Evolutionary conservation across 2,888 invertebrate genomes (phyloP), one percentile per base, ranked within the genome.

Genomic region (Orchesella flavescens): DNA sequence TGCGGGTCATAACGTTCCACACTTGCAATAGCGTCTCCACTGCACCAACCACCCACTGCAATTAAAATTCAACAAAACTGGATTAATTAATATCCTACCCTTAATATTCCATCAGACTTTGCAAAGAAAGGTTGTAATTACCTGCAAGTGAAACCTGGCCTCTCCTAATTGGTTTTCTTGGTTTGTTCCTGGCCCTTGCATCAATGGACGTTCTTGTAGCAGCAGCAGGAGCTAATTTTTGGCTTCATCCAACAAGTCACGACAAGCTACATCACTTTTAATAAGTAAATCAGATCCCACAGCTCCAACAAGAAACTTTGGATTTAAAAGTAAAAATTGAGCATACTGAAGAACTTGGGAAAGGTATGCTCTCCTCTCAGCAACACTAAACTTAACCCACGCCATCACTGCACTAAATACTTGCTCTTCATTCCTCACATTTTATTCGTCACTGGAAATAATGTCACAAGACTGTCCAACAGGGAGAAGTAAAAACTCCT

Each of bases 1-100:
- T 95, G 95, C 0, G 98, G 98, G n/a, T n/a, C n/a, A n/a, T n/a
- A n/a, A n/a, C n/a, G n/a, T n/a, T n/a, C n/a, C n/a, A n/a, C n/a
- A n/a, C 92, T 99, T 99, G 98, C 97, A 88, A 99, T 99, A 7
- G 99, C 99, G 92, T 99, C 99, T 76, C 99, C 99, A 83, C 97
- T 97, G 90, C 99, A 99, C 99, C 99, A 99, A 4, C 99, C 99
- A 77, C 99, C 99, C 82, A 99, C 98, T 92, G 89, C 43, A 88
- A 88, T 17, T 61, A 66, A 46, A 63, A 55, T n/a, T n/a, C n/a
- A n/a, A n/a, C n/a, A n/a, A n/a, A n/a, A n/a, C n/a, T n/a, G n/a
- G n/a, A n/a, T n/a, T n/a, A n/a, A n/a, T n/a, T n/a, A n/a, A n/a
- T n/a, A n/a, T n/a, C n/a, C n/a, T n/a, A n/a, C n/a, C n/a, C n/a